phyloP scores from a whole-genome alignment of 2,888 invertebrate genomes.

The Helicoverpa assulta region DNA sequence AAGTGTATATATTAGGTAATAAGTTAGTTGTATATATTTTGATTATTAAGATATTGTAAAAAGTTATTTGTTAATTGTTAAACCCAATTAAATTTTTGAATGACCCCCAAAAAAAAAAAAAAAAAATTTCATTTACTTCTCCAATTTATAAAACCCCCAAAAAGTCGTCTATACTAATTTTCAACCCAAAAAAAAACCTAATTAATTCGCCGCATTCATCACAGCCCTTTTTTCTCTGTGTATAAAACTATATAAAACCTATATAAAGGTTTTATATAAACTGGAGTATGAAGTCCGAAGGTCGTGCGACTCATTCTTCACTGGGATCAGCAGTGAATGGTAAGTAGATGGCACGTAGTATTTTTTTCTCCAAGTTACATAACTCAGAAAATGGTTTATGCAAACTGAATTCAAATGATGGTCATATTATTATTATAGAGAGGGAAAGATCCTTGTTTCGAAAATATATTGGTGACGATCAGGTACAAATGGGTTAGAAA shows the following conservation, averaged over 20 bases:
- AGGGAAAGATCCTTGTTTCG: neutral
- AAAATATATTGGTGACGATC: neutral
- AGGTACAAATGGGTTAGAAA: neutral
- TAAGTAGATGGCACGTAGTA: constrained; percentile 47
- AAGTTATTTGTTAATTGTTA: no score
- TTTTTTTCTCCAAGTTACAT: constrained; percentile 29
- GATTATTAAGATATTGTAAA: no score
- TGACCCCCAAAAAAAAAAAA: no score
- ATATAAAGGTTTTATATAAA: constrained; percentile 16
- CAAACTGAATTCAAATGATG: constrained; percentile 45
- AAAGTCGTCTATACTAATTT: no score
- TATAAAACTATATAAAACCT: neutral
- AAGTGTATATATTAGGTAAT: no score
- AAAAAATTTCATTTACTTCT: no score
- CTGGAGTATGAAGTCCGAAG: constrained; percentile 18
- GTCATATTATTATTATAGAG: constrained; percentile 2
- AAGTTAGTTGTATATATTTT: no score
- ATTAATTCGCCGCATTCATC: neutral
- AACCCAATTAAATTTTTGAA: no score
- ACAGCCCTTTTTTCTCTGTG: neutral
- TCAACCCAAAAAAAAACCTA: no score
- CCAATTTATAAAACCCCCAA: no score
- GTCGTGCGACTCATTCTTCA: constrained; percentile 40
- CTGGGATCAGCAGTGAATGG: constrained; percentile 40
- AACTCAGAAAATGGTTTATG: constrained; percentile 51